Evolutionary conservation across 2,888 invertebrate genomes (phyloP).

Genomic region (Acanthosepion esculentum): DNA sequence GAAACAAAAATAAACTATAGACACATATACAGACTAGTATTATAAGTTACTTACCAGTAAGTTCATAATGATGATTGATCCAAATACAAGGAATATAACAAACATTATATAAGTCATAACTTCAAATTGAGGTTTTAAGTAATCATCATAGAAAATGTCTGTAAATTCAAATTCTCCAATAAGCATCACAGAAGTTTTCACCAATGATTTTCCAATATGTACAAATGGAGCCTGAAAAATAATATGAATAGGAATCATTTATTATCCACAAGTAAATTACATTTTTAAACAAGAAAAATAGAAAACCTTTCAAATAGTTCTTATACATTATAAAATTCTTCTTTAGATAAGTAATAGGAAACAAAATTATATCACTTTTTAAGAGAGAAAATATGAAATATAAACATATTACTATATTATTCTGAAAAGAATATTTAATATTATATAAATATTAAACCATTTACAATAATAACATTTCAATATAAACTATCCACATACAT

Average conservation of each 20-base stretch:
- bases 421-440: too few relatives aligned
- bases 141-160: slow-evolving; percentile 60
- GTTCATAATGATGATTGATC: slow-evolving; percentile 75
- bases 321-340: too few relatives aligned
- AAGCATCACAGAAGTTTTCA: slow-evolving; percentile 75
- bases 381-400: too few relatives aligned
- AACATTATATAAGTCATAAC: slow-evolving; percentile 75
- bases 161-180: slow-evolving; percentile 75
- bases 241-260: background rate
- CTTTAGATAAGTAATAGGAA: too few relatives aligned
- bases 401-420: too few relatives aligned
- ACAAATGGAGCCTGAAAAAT: slow-evolving; percentile 65
- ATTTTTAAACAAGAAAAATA: background rate
- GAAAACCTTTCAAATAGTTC: too few relatives aligned
- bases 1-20: too few relatives aligned
- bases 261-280: background rate
- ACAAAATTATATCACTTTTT: too few relatives aligned
- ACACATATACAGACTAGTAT: too few relatives aligned
- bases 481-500: background rate
- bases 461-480: background rate
- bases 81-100: slow-evolving; percentile 70
- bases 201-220: slow-evolving; percentile 64
- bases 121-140: slow-evolving; percentile 58
- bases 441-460: background rate
- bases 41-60: slow-evolving; percentile 70